Percentiles rank a stretch among this genome's conserved stretches.
phyloP scores from a whole-genome alignment of 2,888 invertebrate genomes.

The Nemoura dubitans region DNA sequence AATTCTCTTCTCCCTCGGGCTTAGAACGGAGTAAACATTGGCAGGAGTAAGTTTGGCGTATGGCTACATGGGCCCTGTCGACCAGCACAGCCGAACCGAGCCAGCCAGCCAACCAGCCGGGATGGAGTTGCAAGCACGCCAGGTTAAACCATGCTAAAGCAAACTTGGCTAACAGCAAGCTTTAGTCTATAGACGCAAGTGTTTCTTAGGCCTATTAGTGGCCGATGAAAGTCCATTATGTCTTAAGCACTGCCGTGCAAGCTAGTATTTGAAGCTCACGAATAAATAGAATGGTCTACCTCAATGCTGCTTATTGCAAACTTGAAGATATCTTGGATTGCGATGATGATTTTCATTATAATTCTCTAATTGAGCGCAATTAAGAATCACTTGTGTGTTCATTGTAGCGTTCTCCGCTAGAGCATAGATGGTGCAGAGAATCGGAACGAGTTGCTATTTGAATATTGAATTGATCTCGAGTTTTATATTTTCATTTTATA shows the following conservation, averaged over 20 bases:
- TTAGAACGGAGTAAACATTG: conserved; percentile 38
- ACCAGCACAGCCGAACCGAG: not conserved
- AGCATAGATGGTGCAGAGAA: not conserved
- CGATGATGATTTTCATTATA: not conserved
- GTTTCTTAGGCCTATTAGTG: conserved; percentile 41
- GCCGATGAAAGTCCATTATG: conserved; percentile 36
- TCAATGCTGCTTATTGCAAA: not conserved
- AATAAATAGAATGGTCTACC: conserved; percentile 12
- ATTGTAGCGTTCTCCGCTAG: not conserved
- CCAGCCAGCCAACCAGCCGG: not conserved
- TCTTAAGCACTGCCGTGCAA: not conserved
- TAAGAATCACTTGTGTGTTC: not conserved
- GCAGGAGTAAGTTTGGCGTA: conserved; percentile 37
- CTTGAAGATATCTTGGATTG: not conserved
- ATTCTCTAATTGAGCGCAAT: not conserved
- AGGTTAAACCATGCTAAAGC: conserved; percentile 18
- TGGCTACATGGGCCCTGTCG: conserved; percentile 16
- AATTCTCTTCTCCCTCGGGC: conserved; percentile 32
- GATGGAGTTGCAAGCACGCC: not conserved
- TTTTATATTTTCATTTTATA: not conserved
- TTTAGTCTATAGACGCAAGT: conserved; percentile 38
- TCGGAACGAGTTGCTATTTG: not conserved
- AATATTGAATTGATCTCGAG: not conserved
- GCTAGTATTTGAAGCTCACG: not conserved
- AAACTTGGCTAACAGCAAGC: conserved; percentile 33